phyloP scores from a whole-genome alignment of 2,113 vertebrate genomes.

The Ammodytes dubius region DNA sequence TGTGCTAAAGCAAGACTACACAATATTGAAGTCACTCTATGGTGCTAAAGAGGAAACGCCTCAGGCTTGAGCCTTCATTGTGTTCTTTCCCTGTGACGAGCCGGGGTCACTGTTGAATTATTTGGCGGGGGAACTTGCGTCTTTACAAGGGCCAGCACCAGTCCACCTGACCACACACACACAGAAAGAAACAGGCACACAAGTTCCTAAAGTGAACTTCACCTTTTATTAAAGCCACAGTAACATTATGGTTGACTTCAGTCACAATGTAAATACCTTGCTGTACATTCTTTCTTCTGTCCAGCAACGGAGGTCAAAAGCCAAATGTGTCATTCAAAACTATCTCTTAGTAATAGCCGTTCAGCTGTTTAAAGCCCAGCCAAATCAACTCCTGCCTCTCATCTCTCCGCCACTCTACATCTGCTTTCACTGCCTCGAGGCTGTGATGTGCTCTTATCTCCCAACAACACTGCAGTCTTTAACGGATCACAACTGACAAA shows the following conservation, averaged over 20 bases:
- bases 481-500: slow-evolving; percentile 21
- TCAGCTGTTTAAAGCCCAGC: slow-evolving; percentile 40
- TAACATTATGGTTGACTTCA: background rate
- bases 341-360: slow-evolving; percentile 21
- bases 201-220: slow-evolving; percentile 22
- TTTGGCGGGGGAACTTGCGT: slow-evolving; percentile 18
- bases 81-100: slow-evolving; percentile 40
- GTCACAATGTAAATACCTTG: slow-evolving; percentile 10
- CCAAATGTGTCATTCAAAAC: slow-evolving; percentile 26
- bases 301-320: slow-evolving; percentile 28
- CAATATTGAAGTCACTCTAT: slow-evolving; percentile 36
- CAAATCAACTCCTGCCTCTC: slow-evolving; percentile 46
- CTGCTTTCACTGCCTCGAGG: slow-evolving; percentile 31
- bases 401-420: slow-evolving; percentile 37
- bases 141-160: background rate
- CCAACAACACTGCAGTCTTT: background rate
- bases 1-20: slow-evolving; percentile 44
- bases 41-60: slow-evolving; percentile 75
- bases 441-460: slow-evolving; percentile 32
- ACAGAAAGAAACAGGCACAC: slow-evolving; percentile 25
- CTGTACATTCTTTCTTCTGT: slow-evolving; percentile 32
- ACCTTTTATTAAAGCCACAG: slow-evolving; percentile 46
- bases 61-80: slow-evolving; percentile 47
- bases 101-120: slow-evolving; percentile 37
- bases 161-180: slow-evolving; percentile 33